Evolutionary conservation across 2,888 invertebrate genomes (phyloP), one percentile per base, ranked within the genome.

Genomic region (Bugulina stolonifera): DNA sequence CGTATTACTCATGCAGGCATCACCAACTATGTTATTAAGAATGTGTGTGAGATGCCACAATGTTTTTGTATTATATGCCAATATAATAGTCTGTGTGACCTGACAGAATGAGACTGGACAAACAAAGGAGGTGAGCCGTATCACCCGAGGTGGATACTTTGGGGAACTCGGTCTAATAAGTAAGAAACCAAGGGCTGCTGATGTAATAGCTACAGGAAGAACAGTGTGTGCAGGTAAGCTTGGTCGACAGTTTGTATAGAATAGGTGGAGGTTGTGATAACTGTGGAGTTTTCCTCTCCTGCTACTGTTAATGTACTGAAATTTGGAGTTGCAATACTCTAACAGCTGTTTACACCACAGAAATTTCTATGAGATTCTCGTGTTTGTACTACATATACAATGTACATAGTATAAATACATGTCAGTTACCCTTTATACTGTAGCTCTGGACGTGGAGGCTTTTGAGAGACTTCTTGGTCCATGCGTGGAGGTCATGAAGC

Each of bases 401-500:
- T n/a, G n/a, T n/a, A n/a, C n/a, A n/a, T n/a, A n/a, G n/a, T n/a
- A n/a, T n/a, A n/a, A n/a, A n/a, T n/a, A n/a, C n/a, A n/a, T n/a
- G n/a, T n/a, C n/a, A n/a, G n/a, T n/a, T n/a, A 43, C 18, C 43
- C 43, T 43, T 10, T 43, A 43, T 43, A 43, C 43, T 43, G 5
- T 43, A 82, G 96, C 95, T 87, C 88, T 98, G 86, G 97, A 97
- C 87, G 96, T 97, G 82, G 93, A 93, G 83, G 96, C 97, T 74
- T 98, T 98, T 87, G 97, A 98, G 86, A 91, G 97, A 73, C 89
- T 98, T 77, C 89, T 98, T 80, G 98, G 98, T 57, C 96, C 96
- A 69, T 98, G 97, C 87, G 95, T 97, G 94, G 92, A 97, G 85
- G 90, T 98, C 73, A 94, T 98, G 95, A 95, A 96, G 87, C 90